Base-by-base conservation (phyloP, 2,113 vertebrate species). In the Clarias batrachus region DNA sequence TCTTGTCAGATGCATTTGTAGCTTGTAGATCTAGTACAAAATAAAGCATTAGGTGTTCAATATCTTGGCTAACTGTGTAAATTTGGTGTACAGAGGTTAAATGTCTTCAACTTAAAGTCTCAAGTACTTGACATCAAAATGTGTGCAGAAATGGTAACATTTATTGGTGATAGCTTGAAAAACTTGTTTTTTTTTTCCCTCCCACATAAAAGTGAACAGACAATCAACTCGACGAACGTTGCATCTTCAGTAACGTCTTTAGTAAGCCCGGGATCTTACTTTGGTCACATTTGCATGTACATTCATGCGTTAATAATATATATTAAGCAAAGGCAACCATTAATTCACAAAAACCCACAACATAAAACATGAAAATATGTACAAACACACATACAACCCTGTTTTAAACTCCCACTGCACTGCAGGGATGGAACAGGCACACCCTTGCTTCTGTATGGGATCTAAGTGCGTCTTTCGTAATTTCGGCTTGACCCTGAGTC, bases 281-380 rank as follows among this genome's bases (percentile, higher is more conserved):
- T 81, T 62, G 30, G 63, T 56, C 62, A 62, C 21, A 65, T 65
- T 57, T 71, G 66, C 68, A 62, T 63, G 14, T 77, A 48, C 70
- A 52, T 66, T 66, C 41, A 66, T 66, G 81, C 70, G 81, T 54
- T 82, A n/a, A 14, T 60, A 81, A 65, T 68, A 82, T 68, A 82
- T 70, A 56, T 70, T 70, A 77, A 62, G 59, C 17, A 77, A 77
- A 52, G 54, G 5, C 73, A 85, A 66, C 59, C 48, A 66, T 52
- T 14, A 57, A 19, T 25, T 70, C 3, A 23, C 13, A 27, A 17
- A 19, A 27, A 27, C 30, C 14, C 19, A 25, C 0, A 37, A 37
- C 33, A 57, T 71, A 73, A 71, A 71, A 73, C 12, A 83, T 21
- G 27, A 33, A 78, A 19, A 77, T 76, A 85, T 65, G 33, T 54